Base-by-base conservation (phyloP, 2,888 invertebrate species). In the Dendrolimus pini region DNA sequence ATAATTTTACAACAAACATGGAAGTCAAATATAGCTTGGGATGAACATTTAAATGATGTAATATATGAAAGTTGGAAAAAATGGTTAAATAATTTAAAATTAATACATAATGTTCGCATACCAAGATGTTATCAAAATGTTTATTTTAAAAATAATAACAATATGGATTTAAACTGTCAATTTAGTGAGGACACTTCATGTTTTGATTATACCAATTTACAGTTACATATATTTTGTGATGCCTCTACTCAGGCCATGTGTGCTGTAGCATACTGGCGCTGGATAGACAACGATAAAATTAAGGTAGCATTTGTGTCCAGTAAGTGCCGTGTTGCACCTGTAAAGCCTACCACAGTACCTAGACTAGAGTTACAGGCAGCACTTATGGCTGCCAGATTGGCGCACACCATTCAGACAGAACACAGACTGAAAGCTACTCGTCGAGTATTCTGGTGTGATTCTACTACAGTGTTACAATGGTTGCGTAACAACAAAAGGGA, bases 1-100 rank as follows among this genome's bases (percentile, higher is more conserved):
- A 67, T 70, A 7, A 55, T 72, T 14, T 14, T 72, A 2, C 70
- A 68, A 59, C 57, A 64, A 10, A 56, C 60, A 0, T 68, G 65
- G 66, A 42, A 41, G 7, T 9, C 9, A 7, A 59, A 64, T 9
- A 53, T 65, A 1, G 42, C 13, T 1, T 69, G 67, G 67, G 65
- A 65, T n/a, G 65, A 69, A 7, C 1, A 41, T 0, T 52, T 62
- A 53, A 7, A 13, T 3, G 56, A 58, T n/a, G 41, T 13, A 0
- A 55, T 47, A 54, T 59, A 55, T 55, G 6, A 7, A 7, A 55
- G 62, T 12, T 69, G 68, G 67, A 54, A 65, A 14, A 53, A 42
- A 7, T 14, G 52, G 55, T 42, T 63, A 9, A 54, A 59, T 54
- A 14, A n/a, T 53, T 56, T 64, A 12, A 53, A 47, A 1, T 9